Evolutionary conservation across 2,113 vertebrate species (phyloP).

Genomic region (Sigmodon hispidus): DNA sequence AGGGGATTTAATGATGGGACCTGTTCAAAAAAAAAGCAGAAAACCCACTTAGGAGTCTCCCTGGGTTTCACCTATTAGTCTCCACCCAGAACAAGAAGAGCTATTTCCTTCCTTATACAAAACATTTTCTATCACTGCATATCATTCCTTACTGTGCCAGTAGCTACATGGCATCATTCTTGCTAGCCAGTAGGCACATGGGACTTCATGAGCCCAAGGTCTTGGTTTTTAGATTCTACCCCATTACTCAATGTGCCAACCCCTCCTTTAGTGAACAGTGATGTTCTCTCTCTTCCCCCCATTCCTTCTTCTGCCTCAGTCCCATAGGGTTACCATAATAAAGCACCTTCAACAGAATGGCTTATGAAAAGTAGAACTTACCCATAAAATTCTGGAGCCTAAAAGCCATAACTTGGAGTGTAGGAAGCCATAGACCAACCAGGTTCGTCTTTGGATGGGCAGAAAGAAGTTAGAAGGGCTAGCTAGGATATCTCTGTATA

Average conservation of each 20-base stretch:
- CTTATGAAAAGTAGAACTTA: not conserved
- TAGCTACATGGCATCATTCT: not conserved
- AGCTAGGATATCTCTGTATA: not conserved
- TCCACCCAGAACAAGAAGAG: not conserved
- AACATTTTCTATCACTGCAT: not conserved
- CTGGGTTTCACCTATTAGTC: not conserved
- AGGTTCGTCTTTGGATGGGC: not conserved
- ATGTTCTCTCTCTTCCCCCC: not conserved
- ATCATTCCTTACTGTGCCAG: not conserved
- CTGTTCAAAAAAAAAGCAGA: not conserved
- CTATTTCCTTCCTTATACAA: not conserved
- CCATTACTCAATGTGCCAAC: accelerated
- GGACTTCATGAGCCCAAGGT: not conserved
- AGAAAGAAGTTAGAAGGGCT: too few relatives aligned
- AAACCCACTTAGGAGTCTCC: not conserved
- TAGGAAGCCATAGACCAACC: not conserved
- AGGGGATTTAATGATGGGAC: not conserved
- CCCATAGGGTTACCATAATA: not conserved
- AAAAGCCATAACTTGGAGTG: not conserved
- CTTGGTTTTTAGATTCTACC: not conserved
- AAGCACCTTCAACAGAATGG: not conserved
- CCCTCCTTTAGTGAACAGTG: not conserved
- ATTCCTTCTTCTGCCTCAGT: not conserved
- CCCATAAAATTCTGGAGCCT: not conserved
- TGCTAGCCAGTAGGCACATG: not conserved